Percentiles rank a stretch among this genome's conserved stretches.
Conservation (phyloP, 2,888 invertebrate species). For the Cryptops parisi region DNA sequence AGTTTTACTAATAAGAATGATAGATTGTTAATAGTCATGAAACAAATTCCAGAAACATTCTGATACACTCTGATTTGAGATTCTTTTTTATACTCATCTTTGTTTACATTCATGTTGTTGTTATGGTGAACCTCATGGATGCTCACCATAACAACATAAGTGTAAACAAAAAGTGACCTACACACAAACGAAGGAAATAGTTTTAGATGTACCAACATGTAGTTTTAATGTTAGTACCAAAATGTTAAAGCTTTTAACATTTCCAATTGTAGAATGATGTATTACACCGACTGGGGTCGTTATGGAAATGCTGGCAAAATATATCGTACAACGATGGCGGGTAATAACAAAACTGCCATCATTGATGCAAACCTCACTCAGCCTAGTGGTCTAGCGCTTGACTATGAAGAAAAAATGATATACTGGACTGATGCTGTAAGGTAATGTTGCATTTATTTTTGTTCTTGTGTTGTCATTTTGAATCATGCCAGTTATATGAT, state of each 20-base stretch:
- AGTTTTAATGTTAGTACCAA: no score
- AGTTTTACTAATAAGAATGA: no score
- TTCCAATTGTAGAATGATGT: constrained; percentile 46
- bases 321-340: constrained; percentile 90
- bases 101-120: no score
- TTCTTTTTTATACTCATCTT: no score
- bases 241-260: neutral
- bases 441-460: constrained; percentile 21
- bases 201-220: no score
- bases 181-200: no score
- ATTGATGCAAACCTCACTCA: constrained; percentile 82
- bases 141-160: no score
- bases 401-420: constrained; percentile 65
- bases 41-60: no score
- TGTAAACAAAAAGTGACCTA: no score
- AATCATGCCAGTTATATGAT: neutral
- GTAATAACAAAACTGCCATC: constrained; percentile 73
- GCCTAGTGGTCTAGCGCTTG: constrained; percentile 89
- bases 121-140: no score
- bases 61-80: no score
- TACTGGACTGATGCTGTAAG: constrained; percentile 97
- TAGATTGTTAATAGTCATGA: no score
- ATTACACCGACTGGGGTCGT: constrained; percentile 91
- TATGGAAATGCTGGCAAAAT: constrained; percentile 89
- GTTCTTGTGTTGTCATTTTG: neutral